Base-by-base conservation (phyloP, 2,113 vertebrate species). In the Megaptera novaeangliae region DNA sequence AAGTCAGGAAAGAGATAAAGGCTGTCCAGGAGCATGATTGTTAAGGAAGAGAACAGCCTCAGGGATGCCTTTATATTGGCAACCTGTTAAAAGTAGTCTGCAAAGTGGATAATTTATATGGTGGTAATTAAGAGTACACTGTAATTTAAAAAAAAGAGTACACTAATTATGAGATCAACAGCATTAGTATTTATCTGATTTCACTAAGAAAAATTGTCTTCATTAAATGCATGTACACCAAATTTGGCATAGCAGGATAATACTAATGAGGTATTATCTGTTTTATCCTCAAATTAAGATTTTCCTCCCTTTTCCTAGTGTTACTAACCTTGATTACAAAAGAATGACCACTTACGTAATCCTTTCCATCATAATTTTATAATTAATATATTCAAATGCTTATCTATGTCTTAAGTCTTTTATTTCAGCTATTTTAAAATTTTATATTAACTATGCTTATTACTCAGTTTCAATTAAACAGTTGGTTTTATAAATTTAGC, bases 381-480 rank as follows among this genome's bases (percentile, higher is more conserved):
- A 88, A 61, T n/a, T 74, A 95, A 83, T 72, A n/a, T 88, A 86
- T 86, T 85, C 36, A 94, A 13, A 61, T 80, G 68, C 14, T 61
- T 46, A 78, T 39, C 31, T 85, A 2, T 74, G 57, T 64, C 52
- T 64, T 78, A 84, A 81, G 36, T 72, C 31, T 31, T 84, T 72
- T 97, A 93, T 59, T 97, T 94, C 29, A 96, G 25, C 27, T 64
- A 66, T 75, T 88, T 75, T 13, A 96, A 94, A 63, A 21, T 64
- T 72, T 72, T 77, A n/a, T 68, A 66, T 91, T 88, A 88, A 61
- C 64, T 78, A 39, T 92, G 17, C n/a, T 94, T 91, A 59, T n/a
- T 71, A 57, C 3, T 84, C 46, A 95, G 55, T 71, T 95, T 91
- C 59, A 91, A 7, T 71, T 52, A 63, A 97, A 66, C 88, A 72